Base-by-base conservation (phyloP, 1,140 invertebrate species). In the Neuroterus valhalla region DNA sequence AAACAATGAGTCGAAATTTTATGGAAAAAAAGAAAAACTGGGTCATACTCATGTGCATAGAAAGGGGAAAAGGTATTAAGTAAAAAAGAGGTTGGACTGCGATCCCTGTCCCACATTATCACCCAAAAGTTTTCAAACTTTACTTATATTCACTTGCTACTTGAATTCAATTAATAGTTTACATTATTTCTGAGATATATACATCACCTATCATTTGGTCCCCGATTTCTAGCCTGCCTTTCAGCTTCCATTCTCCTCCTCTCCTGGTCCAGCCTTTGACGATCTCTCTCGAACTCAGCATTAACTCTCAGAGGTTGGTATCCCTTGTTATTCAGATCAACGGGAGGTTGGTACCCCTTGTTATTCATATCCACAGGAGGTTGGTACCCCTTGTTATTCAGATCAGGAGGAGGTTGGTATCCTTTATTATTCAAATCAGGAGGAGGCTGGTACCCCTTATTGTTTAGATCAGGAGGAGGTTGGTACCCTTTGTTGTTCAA, bases 261-360 rank as follows among this genome's bases (percentile, higher is more conserved):
- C 44, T 77, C 48, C 11, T 76, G 45, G 69, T 81, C 70, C 67
- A 71, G 55, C 15, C 44, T 75, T 45, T 52, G 69, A n/a, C 55
- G 55, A 62, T 75, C 70, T 78, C 62, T 52, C 50, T 62, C 55
- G 5, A n/a, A 62, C 23, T 62, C 55, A 5, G 3, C 12, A 62
- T 62, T 62, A 15, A 31, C 15, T 31, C 23, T 62, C 55, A 5
- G 26, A 48, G 46, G 46, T 48, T 15, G 15, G 17, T 48, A 48
- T 2, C 46, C 46, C 5, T 48, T 48, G 17, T 48, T 48, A 17
- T 15, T 48, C 17, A 48, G 17, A 48, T 48, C 46, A 14, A 17
- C 15, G 17, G 46, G n/a, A n/a, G 46, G 46, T 19, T n/a, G 14
- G 10, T 48, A 48, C 8, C 46, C 46, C 46, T 48, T 48, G 6